Conservation (phyloP, 2,888 invertebrate species). For the Sthenelais limicola region DNA sequence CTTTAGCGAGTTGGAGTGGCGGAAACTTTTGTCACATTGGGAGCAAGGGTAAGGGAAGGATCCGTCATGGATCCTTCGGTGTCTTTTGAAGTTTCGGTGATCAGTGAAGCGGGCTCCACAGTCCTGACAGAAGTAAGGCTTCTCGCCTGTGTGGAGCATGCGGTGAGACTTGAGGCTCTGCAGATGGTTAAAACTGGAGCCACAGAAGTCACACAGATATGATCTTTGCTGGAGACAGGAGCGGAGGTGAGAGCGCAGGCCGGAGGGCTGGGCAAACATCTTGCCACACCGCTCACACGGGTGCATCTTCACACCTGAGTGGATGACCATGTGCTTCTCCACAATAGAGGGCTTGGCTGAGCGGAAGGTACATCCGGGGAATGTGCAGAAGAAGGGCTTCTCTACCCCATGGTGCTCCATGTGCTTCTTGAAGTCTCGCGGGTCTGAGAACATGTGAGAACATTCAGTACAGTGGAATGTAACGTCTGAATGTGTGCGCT, state of each 20-base stretch:
- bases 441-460: slow-evolving; percentile 49
- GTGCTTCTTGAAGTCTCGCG: slow-evolving; percentile 52
- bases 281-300: slow-evolving; percentile 57
- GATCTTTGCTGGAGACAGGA: slow-evolving; percentile 55
- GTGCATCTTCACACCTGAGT: slow-evolving; percentile 54
- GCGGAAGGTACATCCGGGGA: slow-evolving; percentile 53
- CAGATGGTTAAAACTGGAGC: slow-evolving; percentile 56
- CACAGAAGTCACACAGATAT: slow-evolving; percentile 60
- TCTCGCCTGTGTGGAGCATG: slow-evolving; percentile 57
- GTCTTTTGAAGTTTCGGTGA: slow-evolving; percentile 58
- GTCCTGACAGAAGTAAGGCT: slow-evolving; percentile 55
- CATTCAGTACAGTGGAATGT: slow-evolving; percentile 54
- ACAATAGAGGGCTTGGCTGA: slow-evolving; percentile 54
- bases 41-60: slow-evolving; percentile 57
- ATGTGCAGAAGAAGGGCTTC: slow-evolving; percentile 55
- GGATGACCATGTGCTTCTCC: slow-evolving; percentile 56
- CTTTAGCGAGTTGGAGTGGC: slow-evolving; percentile 61
- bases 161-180: slow-evolving; percentile 54
- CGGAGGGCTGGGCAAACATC: slow-evolving; percentile 55
- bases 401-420: slow-evolving; percentile 52
- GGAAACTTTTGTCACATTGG: slow-evolving; percentile 58
- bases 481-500: slow-evolving; percentile 51
- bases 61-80: slow-evolving; percentile 58
- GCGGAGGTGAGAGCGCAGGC: slow-evolving; percentile 53
- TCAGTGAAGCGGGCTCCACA: slow-evolving; percentile 60